A percentile compares a stretch with the other conserved stretches of the same genome.
phyloP scores from a whole-genome alignment of 2,113 vertebrate species.

The Podiceps cristatus region DNA sequence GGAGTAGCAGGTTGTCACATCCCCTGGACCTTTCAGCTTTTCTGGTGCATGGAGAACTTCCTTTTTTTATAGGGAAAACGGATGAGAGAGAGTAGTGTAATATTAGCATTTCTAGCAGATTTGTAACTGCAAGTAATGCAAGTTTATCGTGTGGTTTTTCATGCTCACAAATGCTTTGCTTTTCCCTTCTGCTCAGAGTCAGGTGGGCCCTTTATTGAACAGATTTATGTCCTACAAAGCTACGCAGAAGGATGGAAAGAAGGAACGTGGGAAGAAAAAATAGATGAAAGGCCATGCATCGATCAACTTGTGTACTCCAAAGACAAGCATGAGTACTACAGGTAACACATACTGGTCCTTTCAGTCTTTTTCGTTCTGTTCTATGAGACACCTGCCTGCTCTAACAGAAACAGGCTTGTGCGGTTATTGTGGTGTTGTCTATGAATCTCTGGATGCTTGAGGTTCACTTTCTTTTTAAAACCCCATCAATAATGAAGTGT shows the following conservation, averaged over 20 bases:
- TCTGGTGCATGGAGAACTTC: background rate
- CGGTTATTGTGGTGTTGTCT: background rate
- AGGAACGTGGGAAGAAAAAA: slow-evolving; percentile 95
- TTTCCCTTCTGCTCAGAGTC: slow-evolving; percentile 80
- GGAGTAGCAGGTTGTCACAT: background rate
- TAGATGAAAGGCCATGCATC: slow-evolving; percentile 87
- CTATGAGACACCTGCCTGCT: background rate
- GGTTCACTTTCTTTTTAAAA: background rate
- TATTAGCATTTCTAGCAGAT: background rate
- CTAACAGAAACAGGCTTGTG: background rate
- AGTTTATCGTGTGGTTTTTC: fast-evolving
- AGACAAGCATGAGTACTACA: slow-evolving; percentile 92
- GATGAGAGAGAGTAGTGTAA: background rate
- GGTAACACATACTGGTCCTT: slow-evolving; percentile 64
- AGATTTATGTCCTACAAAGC: slow-evolving; percentile 91
- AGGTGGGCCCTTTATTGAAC: slow-evolving; percentile 94
- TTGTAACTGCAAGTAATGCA: background rate
- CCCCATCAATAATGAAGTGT: background rate
- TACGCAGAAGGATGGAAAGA: slow-evolving; percentile 96
- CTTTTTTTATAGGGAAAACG: background rate
- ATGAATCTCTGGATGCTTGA: background rate
- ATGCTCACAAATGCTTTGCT: background rate
- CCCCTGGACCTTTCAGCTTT: background rate
- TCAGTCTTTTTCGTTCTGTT: background rate
- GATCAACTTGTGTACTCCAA: slow-evolving; percentile 87